phyloP scores from a whole-genome alignment of 2,113 vertebrate genomes.

The Geococcyx californianus region DNA sequence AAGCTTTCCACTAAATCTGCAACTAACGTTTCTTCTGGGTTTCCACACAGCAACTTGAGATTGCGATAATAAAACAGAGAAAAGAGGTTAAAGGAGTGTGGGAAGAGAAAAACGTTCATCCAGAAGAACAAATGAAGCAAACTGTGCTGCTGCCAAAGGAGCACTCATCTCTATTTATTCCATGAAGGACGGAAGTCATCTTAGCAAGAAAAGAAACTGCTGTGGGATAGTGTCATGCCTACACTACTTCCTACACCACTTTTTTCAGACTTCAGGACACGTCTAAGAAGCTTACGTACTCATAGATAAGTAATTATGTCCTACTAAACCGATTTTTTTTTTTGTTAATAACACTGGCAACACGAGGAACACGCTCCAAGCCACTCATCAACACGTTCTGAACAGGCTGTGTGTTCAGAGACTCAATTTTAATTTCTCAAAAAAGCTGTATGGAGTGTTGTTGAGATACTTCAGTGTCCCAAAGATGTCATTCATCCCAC shows the following conservation, averaged over 20 bases:
- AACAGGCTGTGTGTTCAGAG: background rate
- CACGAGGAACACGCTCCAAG: background rate
- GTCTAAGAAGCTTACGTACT: background rate
- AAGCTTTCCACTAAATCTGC: conserved; percentile 18
- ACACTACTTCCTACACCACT: conserved; percentile 3
- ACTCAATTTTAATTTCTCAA: background rate
- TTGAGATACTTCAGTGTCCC: background rate
- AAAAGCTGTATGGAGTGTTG: background rate
- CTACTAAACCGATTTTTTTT: background rate
- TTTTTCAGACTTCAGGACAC: background rate
- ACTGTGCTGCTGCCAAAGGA: conserved; percentile 56
- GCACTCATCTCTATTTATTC: conserved; percentile 64
- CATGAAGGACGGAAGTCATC: conserved; percentile 48
- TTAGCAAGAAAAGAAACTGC: conserved; percentile 49
- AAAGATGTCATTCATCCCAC: background rate
- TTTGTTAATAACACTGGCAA: background rate
- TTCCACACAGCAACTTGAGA: background rate
- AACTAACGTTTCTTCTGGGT: conserved; percentile 11
- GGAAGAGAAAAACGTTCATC: conserved; percentile 52
- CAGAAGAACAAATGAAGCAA: conserved; percentile 61
- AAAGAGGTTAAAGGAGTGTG: conserved; percentile 66
- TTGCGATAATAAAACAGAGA: conserved; percentile 3
- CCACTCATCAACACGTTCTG: background rate
- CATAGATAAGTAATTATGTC: background rate
- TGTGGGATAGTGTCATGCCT: conserved; percentile 37